These are phyloP conservation scores for Myotis lucifugus DNA, from an alignment of 2,113 vertebrate species.

Conservation along the genomic window DNA sequence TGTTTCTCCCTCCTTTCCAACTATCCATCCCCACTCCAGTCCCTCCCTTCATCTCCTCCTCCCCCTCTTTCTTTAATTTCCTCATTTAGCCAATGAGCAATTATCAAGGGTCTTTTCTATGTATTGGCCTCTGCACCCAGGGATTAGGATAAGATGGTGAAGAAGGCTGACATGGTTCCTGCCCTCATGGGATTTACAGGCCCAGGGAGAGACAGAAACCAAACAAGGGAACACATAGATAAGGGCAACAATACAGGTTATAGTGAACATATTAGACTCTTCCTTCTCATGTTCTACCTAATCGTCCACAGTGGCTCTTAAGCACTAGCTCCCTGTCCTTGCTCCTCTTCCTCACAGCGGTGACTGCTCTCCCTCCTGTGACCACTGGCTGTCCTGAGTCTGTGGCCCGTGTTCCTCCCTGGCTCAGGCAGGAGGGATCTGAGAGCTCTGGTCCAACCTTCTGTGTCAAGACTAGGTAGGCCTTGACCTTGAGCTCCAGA, in stretches of 20 bases:
- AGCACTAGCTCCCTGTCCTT: not conserved
- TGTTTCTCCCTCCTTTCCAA: not conserved
- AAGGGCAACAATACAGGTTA: fast-evolving
- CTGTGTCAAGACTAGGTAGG: not conserved
- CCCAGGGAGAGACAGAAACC: not conserved
- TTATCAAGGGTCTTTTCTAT: not conserved
- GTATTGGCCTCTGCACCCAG: not conserved
- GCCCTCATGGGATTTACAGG: not conserved
- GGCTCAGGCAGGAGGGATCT: not conserved
- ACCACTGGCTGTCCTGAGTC: not conserved
- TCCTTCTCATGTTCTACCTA: not conserved
- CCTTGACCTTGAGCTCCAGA: not conserved
- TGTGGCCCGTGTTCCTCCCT: not conserved
- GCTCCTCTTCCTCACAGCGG: not conserved
- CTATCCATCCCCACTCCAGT: not conserved
- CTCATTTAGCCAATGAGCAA: not conserved
- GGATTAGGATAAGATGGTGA: not conserved
- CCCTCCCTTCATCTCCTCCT: not conserved
- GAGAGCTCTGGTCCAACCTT: not conserved
- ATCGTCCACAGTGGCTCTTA: fast-evolving
- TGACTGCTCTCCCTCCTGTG: not conserved
- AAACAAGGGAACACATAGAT: not conserved
- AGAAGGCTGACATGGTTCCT: not conserved
- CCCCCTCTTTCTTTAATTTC: not conserved
- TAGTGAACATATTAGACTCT: not conserved